Percentiles rank a stretch among this genome's conserved stretches.
These are phyloP conservation scores for Itoplectis maculator DNA, from an alignment of 2,888 invertebrate species.

Conservation along the genomic window DNA sequence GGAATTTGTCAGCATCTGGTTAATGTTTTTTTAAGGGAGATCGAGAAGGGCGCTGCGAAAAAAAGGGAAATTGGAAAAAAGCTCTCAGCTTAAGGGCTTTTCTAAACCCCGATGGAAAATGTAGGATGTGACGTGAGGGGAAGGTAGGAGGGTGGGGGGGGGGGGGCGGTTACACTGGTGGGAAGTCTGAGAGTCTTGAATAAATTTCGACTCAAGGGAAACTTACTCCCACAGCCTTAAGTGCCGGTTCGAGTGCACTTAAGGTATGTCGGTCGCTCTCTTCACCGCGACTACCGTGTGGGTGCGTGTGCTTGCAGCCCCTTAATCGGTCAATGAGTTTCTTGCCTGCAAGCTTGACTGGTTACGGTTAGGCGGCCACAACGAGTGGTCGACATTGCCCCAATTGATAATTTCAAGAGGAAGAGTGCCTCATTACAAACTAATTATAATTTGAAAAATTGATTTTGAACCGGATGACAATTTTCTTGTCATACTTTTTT, in stretches of 20 bases:
- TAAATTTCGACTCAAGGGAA: constrained; percentile 38
- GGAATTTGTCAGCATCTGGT: background rate
- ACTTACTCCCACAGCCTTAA: constrained; percentile 24
- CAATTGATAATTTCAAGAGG: background rate
- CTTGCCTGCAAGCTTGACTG: background rate
- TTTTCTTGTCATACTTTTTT: too few species aligned
- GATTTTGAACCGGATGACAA: background rate
- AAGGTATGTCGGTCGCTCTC: constrained; percentile 25
- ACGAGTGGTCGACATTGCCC: background rate
- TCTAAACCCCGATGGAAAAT: background rate
- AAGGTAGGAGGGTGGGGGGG: background rate
- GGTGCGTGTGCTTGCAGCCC: constrained; percentile 6
- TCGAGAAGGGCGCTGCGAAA: background rate
- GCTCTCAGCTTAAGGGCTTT: background rate
- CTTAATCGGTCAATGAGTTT: constrained; percentile 21
- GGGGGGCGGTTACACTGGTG: constrained; percentile 3
- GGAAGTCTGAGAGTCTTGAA: constrained; percentile 28
- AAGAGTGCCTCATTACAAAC: background rate
- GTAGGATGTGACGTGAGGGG: background rate
- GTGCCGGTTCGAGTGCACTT: constrained; percentile 34
- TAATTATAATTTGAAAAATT: background rate
- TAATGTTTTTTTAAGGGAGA: background rate
- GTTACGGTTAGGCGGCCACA: too few species aligned
- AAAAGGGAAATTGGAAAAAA: constrained; percentile 4
- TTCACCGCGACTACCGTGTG: background rate